phyloP scores from a whole-genome alignment of 2,113 vertebrate genomes.

The Elephantulus edwardii region DNA sequence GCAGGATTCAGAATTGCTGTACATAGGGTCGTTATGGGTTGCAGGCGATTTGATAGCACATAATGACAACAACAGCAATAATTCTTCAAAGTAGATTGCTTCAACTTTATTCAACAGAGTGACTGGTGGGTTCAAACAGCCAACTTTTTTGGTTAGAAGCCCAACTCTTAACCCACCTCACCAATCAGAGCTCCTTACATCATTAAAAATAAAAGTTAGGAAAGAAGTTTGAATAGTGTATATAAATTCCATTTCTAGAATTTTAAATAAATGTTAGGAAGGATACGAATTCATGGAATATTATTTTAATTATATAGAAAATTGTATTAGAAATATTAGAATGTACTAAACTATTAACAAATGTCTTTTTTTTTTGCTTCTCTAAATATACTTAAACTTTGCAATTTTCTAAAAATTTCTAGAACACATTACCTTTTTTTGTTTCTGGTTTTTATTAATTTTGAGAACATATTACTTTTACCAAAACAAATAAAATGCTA shows the following conservation, averaged over 20 bases:
- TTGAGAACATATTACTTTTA: not conserved
- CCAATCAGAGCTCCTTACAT: too few species aligned
- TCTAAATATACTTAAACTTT: constrained; percentile 18
- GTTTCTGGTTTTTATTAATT: constrained; percentile 38
- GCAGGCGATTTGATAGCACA: too few species aligned
- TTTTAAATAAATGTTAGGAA: not conserved
- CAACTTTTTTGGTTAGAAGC: too few species aligned
- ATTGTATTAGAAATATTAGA: not conserved
- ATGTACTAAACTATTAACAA: not conserved
- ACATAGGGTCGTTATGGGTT: too few species aligned
- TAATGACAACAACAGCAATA: too few species aligned
- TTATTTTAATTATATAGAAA: constrained; percentile 2
- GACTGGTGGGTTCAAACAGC: too few species aligned
- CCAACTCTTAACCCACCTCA: too few species aligned
- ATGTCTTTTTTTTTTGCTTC: not conserved
- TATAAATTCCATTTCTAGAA: not conserved
- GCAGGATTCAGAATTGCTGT: too few species aligned
- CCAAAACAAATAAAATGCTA: not conserved
- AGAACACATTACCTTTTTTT: too few species aligned
- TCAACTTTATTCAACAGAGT: too few species aligned
- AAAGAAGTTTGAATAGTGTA: not conserved
- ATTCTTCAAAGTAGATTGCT: too few species aligned
- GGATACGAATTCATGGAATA: not conserved
- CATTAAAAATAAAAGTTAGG: too few species aligned
- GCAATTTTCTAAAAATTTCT: not conserved